phyloP scores from a whole-genome alignment of 1,140 invertebrate species.

The Drosophila mauritiana region DNA sequence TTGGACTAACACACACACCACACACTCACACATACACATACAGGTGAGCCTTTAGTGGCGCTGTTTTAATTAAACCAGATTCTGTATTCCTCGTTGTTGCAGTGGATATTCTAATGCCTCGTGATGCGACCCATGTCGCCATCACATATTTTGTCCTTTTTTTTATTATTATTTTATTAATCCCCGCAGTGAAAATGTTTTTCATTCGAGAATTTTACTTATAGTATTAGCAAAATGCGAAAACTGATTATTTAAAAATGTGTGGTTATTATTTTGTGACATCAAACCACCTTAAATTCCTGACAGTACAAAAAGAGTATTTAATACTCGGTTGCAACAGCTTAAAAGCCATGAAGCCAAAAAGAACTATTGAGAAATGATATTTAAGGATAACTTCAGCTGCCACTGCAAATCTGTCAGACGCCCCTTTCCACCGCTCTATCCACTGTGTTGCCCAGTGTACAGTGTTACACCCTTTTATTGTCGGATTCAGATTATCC shows the following conservation, averaged over 20 bases:
- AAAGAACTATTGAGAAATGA: no score
- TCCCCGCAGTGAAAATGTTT: no score
- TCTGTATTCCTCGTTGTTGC: constrained; percentile 36
- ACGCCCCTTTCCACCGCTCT: background rate
- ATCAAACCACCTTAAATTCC: no score
- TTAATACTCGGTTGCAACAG: no score
- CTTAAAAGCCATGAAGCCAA: no score
- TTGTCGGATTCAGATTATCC: constrained; percentile 37
- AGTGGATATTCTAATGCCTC: constrained; percentile 62
- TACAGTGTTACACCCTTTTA: constrained; percentile 32
- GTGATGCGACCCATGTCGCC: constrained; percentile 32
- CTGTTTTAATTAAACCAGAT: constrained; percentile 76
- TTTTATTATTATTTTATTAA: constrained; percentile 49
- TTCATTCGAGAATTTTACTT: no score
- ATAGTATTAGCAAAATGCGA: no score
- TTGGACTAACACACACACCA: constrained; percentile 14
- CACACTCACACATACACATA: constrained; percentile 11
- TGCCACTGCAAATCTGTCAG: background rate
- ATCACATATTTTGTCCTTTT: constrained; percentile 42
- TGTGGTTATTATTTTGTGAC: no score
- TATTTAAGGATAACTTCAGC: background rate
- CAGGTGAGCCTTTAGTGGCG: constrained; percentile 48
- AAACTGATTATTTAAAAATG: no score
- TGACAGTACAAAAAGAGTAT: no score
- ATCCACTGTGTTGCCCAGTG: background rate